Evolutionary conservation across 2,888 invertebrate genomes (phyloP).

Genomic region (Cremastobaeus sp.): DNA sequence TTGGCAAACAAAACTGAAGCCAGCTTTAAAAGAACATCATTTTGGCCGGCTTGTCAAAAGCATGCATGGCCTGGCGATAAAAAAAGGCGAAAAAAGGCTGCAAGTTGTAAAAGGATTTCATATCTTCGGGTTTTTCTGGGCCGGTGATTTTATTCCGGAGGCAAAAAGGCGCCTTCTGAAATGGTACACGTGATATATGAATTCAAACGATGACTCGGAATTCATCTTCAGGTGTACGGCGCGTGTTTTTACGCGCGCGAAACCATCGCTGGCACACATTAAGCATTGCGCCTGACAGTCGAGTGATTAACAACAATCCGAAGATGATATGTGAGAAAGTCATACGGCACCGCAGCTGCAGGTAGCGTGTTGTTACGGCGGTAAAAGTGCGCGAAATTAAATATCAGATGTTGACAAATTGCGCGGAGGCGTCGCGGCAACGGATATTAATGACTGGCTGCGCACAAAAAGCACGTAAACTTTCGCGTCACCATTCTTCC

Average conservation of each 20-base stretch:
- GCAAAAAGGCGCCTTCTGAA: conserved; percentile 19
- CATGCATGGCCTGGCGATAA: conserved; percentile 14
- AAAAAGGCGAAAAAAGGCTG: conserved; percentile 7
- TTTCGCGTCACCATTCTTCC: conserved; percentile 68
- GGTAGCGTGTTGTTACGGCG: conserved; percentile 63
- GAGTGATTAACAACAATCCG: conserved; percentile 61
- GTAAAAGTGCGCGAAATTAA: conserved; percentile 77
- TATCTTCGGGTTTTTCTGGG: conserved; percentile 20
- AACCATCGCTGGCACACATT: conserved; percentile 33
- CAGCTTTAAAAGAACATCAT: conserved; percentile 46
- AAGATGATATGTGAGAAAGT: conserved; percentile 63
- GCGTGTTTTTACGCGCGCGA: conserved; percentile 39
- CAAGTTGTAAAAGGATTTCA: conserved; percentile 24
- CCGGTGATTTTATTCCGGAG: conserved; percentile 8
- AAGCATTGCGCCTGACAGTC: conserved; percentile 52
- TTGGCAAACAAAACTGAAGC: conserved; percentile 49
- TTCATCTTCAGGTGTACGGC: conserved; percentile 45
- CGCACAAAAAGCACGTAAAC: conserved; percentile 75
- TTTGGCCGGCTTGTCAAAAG: conserved; percentile 45
- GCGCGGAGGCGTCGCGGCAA: conserved; percentile 77
- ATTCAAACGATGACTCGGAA: conserved; percentile 34
- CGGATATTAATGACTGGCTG: conserved; percentile 77
- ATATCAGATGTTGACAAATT: conserved; percentile 79
- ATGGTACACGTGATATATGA: conserved; percentile 37
- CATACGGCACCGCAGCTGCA: conserved; percentile 58